Evolutionary conservation across 2,888 invertebrate genomes (phyloP), one percentile per base, ranked within the genome.

Genomic region (Euzetes globulus): DNA sequence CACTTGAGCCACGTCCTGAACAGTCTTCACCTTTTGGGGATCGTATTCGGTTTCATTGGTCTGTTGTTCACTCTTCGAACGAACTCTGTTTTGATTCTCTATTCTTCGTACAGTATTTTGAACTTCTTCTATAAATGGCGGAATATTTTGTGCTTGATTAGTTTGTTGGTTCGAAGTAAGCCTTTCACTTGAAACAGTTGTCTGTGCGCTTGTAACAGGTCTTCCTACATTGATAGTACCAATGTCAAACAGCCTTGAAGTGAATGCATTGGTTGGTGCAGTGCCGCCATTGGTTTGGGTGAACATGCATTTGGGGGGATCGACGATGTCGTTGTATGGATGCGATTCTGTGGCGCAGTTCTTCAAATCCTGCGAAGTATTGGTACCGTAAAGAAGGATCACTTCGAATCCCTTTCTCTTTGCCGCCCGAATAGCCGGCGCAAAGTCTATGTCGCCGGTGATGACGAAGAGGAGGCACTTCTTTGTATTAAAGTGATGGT

Each of bases 391-490:
- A 1, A 68, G 33, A 6, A 68, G 45, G 1, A 45, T 68, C 1
- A 68, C 68, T 22, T 68, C 25, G n/a, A 68, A 45, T 6, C 68
- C 68, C 2, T 25, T 1, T 13, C 68, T 29, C 13, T 68, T 68
- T 1, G 68, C 68, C 1, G 68, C 7, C 1, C 68, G 19, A 4
- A 68, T 68, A 9, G 22, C 22, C 17, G 45, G 45, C 2, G 68
- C 68, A 19, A 68, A 68, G 68, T 68, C 68, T 13, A 68, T 45
- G 45, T 68, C 68, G 9, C 68, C 68, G 19, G 68, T 68, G 22
- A 68, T 68, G 9, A 68, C 37, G 19, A 68, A 68, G 1, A 68
- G 15, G 1, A 4, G 22, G 9, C 22, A 33, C 15, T 68, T 45
- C 33, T 33, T 33, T 33, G 9, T 9, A 2, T 22, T 33, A 22